phyloP scores from a whole-genome alignment of 2,113 vertebrate genomes.

The Bettongia penicillata region DNA sequence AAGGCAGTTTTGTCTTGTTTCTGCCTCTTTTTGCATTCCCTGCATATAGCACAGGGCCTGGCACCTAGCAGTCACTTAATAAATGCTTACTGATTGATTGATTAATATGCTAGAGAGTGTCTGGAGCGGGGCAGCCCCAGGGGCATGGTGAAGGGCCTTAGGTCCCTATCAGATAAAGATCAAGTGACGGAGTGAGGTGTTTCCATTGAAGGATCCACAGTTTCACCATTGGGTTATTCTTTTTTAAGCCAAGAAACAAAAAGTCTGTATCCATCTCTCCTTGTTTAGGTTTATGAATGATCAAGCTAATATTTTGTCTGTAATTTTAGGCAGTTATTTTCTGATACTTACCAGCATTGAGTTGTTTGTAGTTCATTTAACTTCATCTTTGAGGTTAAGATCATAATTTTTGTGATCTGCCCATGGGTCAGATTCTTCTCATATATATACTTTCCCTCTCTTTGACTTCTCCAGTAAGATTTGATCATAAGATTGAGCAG shows the following conservation, averaged over 20 bases:
- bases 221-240: not conserved
- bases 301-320: not conserved
- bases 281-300: not conserved
- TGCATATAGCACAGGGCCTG: not conserved
- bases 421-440: not conserved
- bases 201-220: not conserved
- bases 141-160: not conserved
- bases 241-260: not conserved
- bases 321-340: not conserved
- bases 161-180: not conserved
- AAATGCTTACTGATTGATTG: not conserved
- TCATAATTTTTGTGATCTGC: not conserved
- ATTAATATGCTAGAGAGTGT: not conserved
- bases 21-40: not conserved
- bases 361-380: not conserved
- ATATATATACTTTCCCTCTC: not conserved
- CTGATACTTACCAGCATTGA: not conserved
- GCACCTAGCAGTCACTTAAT: not conserved
- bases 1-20: not conserved
- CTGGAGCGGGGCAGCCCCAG: not conserved
- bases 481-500: not conserved
- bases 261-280: not conserved
- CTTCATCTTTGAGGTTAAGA: not conserved
- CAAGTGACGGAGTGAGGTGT: not conserved
- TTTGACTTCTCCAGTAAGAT: not conserved